Evolutionary conservation across 1,140 invertebrate species (phyloP).

Genomic region (Aphaenogaster rudis): DNA sequence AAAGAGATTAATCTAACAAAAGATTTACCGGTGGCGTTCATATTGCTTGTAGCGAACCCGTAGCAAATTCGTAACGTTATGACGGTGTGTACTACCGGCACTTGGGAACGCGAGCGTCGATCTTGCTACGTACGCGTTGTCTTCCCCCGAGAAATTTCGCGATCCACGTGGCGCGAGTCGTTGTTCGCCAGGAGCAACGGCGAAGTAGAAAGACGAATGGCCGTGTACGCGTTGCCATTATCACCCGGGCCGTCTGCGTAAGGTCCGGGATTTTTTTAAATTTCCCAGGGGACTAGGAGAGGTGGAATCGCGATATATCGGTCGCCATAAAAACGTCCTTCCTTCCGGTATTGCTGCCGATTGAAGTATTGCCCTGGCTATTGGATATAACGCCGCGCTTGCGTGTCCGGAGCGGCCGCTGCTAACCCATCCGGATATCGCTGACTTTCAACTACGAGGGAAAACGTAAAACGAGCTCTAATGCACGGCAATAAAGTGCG

Average conservation of each 20-base stretch:
- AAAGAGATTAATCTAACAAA: constrained; percentile 4
- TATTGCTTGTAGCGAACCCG: not conserved
- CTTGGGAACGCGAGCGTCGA: not conserved
- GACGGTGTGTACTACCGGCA: not conserved
- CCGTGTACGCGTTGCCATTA: constrained; percentile 45
- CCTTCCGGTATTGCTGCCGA: constrained; percentile 39
- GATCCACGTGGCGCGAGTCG: constrained; percentile 28
- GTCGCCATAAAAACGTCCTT: constrained; percentile 31
- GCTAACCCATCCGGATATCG: not conserved
- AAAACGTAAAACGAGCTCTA: constrained; percentile 60
- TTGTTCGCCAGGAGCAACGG: not conserved
- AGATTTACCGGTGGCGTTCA: not conserved
- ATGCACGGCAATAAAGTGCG: constrained; percentile 50
- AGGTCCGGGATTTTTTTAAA: constrained; percentile 70
- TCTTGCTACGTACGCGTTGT: constrained; percentile 36
- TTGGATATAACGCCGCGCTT: not conserved
- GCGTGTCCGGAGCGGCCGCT: not conserved
- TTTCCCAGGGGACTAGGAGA: constrained; percentile 54
- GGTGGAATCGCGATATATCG: constrained; percentile 32
- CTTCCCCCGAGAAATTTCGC: constrained; percentile 50
- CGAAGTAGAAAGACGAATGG: constrained; percentile 37
- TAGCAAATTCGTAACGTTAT: constrained; percentile 17
- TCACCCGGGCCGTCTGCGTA: constrained; percentile 1
- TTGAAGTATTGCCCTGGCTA: constrained; percentile 57
- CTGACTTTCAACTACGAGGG: constrained; percentile 33